Base-by-base conservation (phyloP, 2,113 vertebrate genomes). In the Carassius gibelio region DNA sequence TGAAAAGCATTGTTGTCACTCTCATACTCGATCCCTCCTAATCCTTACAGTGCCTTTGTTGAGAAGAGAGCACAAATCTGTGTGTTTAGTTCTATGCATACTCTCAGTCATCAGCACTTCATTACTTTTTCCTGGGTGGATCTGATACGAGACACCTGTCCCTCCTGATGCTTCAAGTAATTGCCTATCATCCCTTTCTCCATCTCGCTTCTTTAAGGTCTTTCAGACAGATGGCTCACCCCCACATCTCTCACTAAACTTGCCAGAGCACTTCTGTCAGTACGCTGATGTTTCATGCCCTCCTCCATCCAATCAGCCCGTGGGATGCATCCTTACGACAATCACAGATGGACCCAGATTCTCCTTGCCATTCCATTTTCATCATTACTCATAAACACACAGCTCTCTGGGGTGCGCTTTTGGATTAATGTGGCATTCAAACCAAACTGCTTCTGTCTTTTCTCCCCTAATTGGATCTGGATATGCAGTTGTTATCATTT, bases 401-500 rank as follows among this genome's bases (percentile, higher is more conserved):
- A 75, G 86, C 88, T 88, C 93, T 90, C 92, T 52, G 69, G 92
- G 92, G 93, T 90, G 90, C 62, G 30, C 87, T 93, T 93, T 88
- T 77, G 86, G 90, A 93, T 93, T 92, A 93, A 92, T 87, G 82
- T 91, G 88, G 89, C 82, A 87, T 90, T 87, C 62, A 23, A 90
- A 89, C 88, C 77, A 79, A 90, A 90, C 91, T 88, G 87, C 85
- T 90, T 90, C 76, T 84, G 83, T 88, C 90, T 89, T 87, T 42
- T 68, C 62, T 50, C 30, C 50, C 85, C 94, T 94, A 94, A 95
- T 94, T 93, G 94, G 91, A 91, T 92, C 90, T 91, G 88, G 64
- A 93, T 92, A 87, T 88, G 92, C 92, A 91, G 89, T 93, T 90
- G 90, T 88, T 91, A 92, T 91, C 92, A 93, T 94, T 93, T 93